Evolutionary conservation across 1,140 invertebrate genomes (phyloP).

Genomic region (Drosophila lini): DNA sequence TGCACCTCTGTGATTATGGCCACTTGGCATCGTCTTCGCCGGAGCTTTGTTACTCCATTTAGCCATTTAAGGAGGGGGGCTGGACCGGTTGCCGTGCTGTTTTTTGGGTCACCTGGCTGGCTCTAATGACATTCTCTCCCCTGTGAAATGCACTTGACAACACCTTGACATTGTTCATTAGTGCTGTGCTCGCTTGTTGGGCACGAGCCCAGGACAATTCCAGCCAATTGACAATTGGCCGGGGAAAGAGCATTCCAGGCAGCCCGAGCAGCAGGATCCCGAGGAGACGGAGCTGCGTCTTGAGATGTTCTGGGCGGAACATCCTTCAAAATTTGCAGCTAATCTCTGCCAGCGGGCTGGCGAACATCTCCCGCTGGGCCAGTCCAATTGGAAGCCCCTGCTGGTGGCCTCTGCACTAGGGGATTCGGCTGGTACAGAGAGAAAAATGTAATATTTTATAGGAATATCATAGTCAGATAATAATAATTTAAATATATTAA

Average conservation of each 20-base stretch:
- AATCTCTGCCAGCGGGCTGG: constrained; percentile 49
- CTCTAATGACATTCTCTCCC: constrained; percentile 61
- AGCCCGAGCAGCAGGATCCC: constrained; percentile 5
- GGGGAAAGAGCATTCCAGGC: constrained; percentile 13
- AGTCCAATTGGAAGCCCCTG: constrained; percentile 28
- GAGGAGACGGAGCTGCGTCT: background rate
- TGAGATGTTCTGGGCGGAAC: constrained; percentile 19
- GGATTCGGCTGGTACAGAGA: background rate
- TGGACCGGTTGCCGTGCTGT: background rate
- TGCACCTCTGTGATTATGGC: constrained; percentile 79
- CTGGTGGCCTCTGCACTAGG: constrained; percentile 20
- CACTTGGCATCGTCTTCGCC: constrained; percentile 60
- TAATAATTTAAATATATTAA: background rate
- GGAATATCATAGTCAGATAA: background rate
- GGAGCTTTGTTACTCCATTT: constrained; percentile 55
- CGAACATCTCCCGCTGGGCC: constrained; percentile 31
- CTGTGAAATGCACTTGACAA: constrained; percentile 75
- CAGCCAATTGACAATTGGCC: constrained; percentile 37
- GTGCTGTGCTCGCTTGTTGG: constrained; percentile 30
- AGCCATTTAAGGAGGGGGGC: constrained; percentile 52
- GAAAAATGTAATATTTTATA: background rate
- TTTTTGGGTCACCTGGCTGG: constrained; percentile 28
- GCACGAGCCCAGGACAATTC: constrained; percentile 27
- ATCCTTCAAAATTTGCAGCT: constrained; percentile 56
- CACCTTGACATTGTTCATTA: constrained; percentile 80